These are phyloP conservation scores for Medauroidea extradentata DNA, from an alignment of 1,140 invertebrate genomes.

Conservation along the genomic window DNA sequence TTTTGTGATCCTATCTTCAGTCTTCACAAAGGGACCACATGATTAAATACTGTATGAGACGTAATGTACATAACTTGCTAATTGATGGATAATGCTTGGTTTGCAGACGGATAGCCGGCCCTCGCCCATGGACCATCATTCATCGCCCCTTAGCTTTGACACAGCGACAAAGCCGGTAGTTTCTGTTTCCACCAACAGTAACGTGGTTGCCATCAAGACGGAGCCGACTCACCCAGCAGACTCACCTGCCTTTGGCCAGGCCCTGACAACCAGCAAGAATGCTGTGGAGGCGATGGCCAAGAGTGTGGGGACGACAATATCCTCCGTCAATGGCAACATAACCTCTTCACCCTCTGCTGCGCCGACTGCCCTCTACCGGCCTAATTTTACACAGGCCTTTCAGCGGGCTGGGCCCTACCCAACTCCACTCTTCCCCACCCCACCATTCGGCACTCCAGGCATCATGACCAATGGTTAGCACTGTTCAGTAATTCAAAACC, in stretches of 20 bases:
- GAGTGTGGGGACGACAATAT: conserved; percentile 45
- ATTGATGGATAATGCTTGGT: too few species aligned
- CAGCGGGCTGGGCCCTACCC: conserved; percentile 40
- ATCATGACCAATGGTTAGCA: conserved; percentile 28
- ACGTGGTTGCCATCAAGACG: background rate
- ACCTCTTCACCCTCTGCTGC: conserved; percentile 51
- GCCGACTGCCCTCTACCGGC: conserved; percentile 61
- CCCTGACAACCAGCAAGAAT: too few species aligned
- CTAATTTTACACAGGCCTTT: conserved; percentile 65
- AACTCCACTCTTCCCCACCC: conserved; percentile 24
- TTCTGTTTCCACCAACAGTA: background rate
- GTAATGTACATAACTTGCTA: too few species aligned
- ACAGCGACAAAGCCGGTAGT: background rate
- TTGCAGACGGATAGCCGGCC: conserved; percentile 5
- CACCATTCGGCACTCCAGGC: conserved; percentile 23
- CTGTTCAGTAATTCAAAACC: too few species aligned
- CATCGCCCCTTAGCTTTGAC: background rate
- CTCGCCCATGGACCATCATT: conserved; percentile 6
- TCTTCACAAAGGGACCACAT: too few species aligned
- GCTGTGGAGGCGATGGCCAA: conserved; percentile 44
- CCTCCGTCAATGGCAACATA: conserved; percentile 49
- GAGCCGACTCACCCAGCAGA: too few species aligned
- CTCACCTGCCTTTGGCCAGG: too few species aligned
- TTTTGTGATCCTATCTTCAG: too few species aligned
- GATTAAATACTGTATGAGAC: too few species aligned